A percentile compares a stretch with the other conserved stretches of the same genome.
Evolutionary conservation across 1,140 invertebrate species (phyloP).

Genomic region (honey bee (Apis mellifera)): DNA sequence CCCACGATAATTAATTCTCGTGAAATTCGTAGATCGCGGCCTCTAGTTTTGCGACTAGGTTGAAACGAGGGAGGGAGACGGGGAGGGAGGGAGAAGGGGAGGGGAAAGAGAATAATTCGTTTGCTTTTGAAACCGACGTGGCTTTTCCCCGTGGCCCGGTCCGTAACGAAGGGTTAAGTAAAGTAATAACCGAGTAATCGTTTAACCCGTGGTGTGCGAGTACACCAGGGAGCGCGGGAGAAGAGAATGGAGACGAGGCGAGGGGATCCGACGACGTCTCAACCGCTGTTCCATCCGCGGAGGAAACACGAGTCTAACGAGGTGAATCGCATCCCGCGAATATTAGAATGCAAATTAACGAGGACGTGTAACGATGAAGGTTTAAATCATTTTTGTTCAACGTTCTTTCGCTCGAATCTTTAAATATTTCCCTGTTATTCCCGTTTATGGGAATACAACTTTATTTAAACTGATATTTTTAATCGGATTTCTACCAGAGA

Average conservation of each 20-base stretch:
- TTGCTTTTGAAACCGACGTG: conserved; percentile 50
- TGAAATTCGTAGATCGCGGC: not conserved
- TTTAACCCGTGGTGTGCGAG: conserved; percentile 12
- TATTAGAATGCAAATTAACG: conserved; percentile 10
- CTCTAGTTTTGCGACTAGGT: too few species aligned
- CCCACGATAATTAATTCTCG: not conserved
- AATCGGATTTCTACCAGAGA: too few species aligned
- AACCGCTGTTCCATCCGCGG: not conserved
- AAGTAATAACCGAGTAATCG: conserved; percentile 51
- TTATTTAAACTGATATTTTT: not conserved
- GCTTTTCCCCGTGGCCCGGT: conserved; percentile 14
- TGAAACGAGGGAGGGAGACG: not conserved
- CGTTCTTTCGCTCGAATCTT: not conserved
- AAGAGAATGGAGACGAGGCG: too few species aligned
- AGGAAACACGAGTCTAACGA: not conserved
- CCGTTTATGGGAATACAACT: not conserved
- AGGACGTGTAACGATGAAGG: not conserved
- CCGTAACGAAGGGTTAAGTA: conserved; percentile 46
- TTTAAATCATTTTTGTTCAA: not conserved
- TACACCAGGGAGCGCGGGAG: not conserved
- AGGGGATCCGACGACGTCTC: not conserved
- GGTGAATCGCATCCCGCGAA: not conserved
- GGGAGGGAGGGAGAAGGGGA: too few species aligned
- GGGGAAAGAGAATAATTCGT: conserved; percentile 46
- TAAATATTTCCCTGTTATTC: not conserved